Evolutionary conservation across 2,797 vertebrate genomes (phyloP), one percentile per base, ranked within the genome.

Genomic region (Epinephelus awoara): DNA sequence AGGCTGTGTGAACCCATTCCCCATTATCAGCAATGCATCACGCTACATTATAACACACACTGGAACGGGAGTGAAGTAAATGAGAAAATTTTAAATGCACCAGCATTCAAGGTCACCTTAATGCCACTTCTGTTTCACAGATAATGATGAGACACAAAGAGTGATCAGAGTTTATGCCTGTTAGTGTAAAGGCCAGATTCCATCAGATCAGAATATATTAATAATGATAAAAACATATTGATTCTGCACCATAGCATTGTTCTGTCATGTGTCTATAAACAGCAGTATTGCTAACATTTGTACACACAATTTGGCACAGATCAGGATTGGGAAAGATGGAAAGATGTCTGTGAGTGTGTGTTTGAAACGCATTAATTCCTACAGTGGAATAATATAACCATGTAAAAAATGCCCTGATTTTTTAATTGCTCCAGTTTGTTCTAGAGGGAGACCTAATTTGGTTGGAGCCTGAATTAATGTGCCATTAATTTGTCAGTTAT

Each of bases 401-500:
- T 74, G 58, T 57, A 62, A 50, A 23, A 49, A 46, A 49, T 47
- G 55, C 62, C 38, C 44, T 34, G 3, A 0, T 25, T 66, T 74
- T 59, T 49, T 23, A 18, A 58, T 70, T 80, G 52, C 56, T 62
- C 57, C 55, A 17, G 18, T 38, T 72, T 63, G 19, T 78, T 67
- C 52, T 64, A 55, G 55, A 58, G 54, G 58, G 58, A 56, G 51
- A 34, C 50, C 21, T 80, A 19, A 46, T 72, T 63, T 56, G 25
- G n/a, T 49, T 70, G 58, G n/a, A 72, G 21, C 66, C 38, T 77
- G 74, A 75, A 74, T 76, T 70, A 72, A 66, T 77, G 29, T 40
- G 23, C 15, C 62, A 56, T 69, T 79, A 25, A 83, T 79, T 63
- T 82, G 38, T 25, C 54, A 54, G 56, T 54, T 62, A 46, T 46